Evolutionary conservation across 2,113 vertebrate species (phyloP).

Genomic region (Dermatemys mawii): DNA sequence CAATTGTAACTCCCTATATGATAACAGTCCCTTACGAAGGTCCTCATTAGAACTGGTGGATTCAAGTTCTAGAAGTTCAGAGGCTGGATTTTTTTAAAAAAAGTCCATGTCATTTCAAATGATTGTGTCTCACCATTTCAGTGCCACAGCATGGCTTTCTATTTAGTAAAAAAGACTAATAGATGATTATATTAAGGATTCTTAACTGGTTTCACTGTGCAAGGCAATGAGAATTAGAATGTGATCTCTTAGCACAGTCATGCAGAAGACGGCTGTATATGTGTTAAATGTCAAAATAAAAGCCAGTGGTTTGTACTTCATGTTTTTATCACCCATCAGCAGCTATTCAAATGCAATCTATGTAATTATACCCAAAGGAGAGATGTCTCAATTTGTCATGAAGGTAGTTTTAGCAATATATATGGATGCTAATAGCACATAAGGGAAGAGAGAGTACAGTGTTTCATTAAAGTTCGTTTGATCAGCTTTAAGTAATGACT

Average conservation of each 20-base stretch:
- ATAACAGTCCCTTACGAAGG: background rate
- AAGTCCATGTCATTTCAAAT: background rate
- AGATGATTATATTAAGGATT: background rate
- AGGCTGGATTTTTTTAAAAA: background rate
- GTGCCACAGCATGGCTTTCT: background rate
- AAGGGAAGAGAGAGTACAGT: background rate
- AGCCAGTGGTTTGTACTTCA: background rate
- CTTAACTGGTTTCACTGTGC: background rate
- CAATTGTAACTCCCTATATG: background rate
- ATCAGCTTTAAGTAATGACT: conserved; percentile 29
- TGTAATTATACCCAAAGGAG: background rate
- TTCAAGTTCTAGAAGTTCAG: background rate
- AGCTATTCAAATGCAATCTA: background rate
- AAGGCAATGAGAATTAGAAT: background rate
- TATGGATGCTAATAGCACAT: background rate
- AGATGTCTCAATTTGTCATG: background rate
- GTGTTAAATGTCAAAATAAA: background rate
- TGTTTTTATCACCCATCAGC: background rate
- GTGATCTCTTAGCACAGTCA: background rate
- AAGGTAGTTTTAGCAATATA: background rate
- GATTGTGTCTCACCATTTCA: background rate
- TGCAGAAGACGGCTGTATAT: background rate
- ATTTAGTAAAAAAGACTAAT: background rate
- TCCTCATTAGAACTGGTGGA: background rate
- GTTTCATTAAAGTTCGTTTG: conserved; percentile 19